Conservation (phyloP, 1,140 invertebrate species). For the Coptotermes formosanus region DNA sequence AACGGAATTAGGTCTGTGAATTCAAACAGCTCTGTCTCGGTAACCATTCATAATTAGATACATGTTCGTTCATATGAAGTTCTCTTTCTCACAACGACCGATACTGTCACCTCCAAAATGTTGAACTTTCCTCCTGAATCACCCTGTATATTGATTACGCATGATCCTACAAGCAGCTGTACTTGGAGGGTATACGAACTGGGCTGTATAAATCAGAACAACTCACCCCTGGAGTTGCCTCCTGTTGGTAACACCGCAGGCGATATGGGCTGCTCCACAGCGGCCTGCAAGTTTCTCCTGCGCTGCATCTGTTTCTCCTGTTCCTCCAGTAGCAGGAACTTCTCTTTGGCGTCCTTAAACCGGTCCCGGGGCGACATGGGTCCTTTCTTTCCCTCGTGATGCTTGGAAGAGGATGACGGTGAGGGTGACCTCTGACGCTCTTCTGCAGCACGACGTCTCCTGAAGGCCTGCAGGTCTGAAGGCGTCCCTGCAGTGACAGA, state of each 20-base stretch:
- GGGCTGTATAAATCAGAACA: too few species aligned
- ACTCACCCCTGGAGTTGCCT: neutral
- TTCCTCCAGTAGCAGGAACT: conserved; percentile 67
- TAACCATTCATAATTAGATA: too few species aligned
- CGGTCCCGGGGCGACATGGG: conserved; percentile 66
- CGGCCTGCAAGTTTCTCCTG: neutral
- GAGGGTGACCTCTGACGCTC: conserved; percentile 27
- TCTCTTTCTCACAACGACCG: too few species aligned
- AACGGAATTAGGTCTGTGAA: too few species aligned
- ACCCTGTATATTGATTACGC: too few species aligned
- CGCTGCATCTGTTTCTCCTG: conserved; percentile 35
- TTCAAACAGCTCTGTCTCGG: too few species aligned
- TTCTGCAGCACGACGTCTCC: neutral
- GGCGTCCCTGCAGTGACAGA: neutral
- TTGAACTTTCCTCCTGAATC: too few species aligned
- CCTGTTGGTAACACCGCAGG: neutral
- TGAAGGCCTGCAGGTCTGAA: neutral
- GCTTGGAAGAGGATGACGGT: neutral
- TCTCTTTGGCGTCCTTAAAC: conserved; percentile 80
- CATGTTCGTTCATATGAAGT: too few species aligned
- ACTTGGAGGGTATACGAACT: too few species aligned
- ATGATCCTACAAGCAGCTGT: too few species aligned
- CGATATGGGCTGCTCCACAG: neutral
- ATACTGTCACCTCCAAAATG: too few species aligned
- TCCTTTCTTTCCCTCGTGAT: conserved; percentile 33